phyloP scores from a whole-genome alignment of 2,113 vertebrate species.

The Istiophorus platypterus region DNA sequence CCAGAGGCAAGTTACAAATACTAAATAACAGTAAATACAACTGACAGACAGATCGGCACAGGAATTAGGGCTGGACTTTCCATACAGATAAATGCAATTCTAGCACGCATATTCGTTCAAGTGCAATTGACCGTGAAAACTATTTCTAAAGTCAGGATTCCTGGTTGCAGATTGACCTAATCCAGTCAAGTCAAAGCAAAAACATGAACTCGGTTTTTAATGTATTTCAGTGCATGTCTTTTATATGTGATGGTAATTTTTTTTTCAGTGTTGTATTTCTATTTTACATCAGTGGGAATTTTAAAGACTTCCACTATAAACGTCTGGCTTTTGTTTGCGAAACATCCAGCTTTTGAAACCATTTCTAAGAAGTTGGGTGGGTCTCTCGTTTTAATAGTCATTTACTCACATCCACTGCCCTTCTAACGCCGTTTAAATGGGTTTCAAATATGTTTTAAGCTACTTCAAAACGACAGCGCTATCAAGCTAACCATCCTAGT shows the following conservation, averaged over 20 bases:
- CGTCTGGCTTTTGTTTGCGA: not conserved
- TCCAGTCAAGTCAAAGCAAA: not conserved
- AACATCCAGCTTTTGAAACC: not conserved
- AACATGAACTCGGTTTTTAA: too few species aligned
- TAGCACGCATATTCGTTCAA: not conserved
- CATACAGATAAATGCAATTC: not conserved
- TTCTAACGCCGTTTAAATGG: accelerated
- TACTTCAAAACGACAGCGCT: not conserved
- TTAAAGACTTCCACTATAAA: not conserved
- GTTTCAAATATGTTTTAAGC: not conserved
- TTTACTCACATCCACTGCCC: not conserved
- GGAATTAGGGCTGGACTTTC: not conserved
- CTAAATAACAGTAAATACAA: not conserved
- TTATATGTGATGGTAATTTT: not conserved
- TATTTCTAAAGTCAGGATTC: not conserved
- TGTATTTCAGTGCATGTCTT: too few species aligned
- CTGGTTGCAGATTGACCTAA: not conserved
- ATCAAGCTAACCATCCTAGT: not conserved
- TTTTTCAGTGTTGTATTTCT: not conserved
- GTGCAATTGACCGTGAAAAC: not conserved
- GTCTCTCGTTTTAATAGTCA: not conserved
- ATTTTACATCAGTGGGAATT: not conserved
- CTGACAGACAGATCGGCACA: not conserved
- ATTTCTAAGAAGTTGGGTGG: not conserved
- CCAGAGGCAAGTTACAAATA: not conserved